Conservation (phyloP, 2,888 invertebrate genomes). For the Sialis lutaria region DNA sequence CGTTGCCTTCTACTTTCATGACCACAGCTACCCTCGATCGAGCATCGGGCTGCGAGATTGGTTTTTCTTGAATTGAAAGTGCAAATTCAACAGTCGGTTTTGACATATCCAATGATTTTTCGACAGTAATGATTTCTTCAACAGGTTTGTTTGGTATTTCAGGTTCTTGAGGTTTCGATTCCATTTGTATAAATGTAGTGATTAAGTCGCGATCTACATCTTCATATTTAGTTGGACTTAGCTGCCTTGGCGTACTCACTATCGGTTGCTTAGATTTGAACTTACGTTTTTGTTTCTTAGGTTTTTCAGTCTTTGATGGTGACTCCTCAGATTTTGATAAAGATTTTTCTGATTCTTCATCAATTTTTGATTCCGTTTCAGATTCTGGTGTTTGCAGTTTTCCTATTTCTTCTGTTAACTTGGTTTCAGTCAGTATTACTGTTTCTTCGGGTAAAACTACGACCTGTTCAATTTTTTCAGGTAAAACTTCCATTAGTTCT, state of each 20-base stretch:
- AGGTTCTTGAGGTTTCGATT: conserved; percentile 5
- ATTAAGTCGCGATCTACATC: too few relatives aligned
- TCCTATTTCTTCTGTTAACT: conserved; percentile 13
- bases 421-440: conserved; percentile 5
- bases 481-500: conserved; percentile 9
- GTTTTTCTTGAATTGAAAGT: conserved; percentile 25
- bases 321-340: conserved; percentile 3
- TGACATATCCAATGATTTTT: conserved; percentile 13
- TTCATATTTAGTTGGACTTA: neutral
- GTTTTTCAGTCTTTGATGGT: conserved; percentile 4
- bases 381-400: conserved; percentile 9
- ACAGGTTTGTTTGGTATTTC: conserved; percentile 3
- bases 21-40: conserved; percentile 19
- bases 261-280: conserved; percentile 4
- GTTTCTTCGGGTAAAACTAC: conserved; percentile 8
- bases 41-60: conserved; percentile 23
- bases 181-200: neutral
- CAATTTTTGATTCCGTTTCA: conserved; percentile 20
- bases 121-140: neutral
- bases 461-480: neutral
- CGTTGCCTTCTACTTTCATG: conserved; percentile 16
- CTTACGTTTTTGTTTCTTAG: conserved; percentile 7
- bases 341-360: conserved; percentile 14
- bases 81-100: conserved; percentile 21
- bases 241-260: conserved; percentile 2